Evolutionary conservation across 2,797 vertebrate species (phyloP).

Genomic region (Propithecus deckenii): DNA sequence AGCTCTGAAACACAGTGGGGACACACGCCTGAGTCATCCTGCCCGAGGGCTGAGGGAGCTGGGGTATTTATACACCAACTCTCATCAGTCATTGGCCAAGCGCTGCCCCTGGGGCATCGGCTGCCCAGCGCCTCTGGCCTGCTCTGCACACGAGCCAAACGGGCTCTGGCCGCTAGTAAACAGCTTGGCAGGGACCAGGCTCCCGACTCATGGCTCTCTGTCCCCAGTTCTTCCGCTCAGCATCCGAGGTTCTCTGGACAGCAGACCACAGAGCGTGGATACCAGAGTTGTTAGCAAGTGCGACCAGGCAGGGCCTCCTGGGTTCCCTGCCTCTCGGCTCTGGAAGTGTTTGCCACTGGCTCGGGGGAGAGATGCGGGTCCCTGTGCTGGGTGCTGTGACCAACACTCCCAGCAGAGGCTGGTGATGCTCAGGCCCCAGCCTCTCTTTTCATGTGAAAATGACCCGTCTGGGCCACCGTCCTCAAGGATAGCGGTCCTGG

Average conservation of each 20-base stretch:
- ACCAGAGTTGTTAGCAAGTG: not conserved
- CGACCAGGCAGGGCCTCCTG: not conserved
- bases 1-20: not conserved
- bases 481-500: not conserved
- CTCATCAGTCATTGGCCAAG: not conserved
- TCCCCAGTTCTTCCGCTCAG: not conserved
- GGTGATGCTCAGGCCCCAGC: not conserved
- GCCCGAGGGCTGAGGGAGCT: not conserved
- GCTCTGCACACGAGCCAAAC: not conserved
- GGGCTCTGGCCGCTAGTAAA: not conserved
- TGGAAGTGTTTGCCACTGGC: not conserved
- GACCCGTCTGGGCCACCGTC: not conserved
- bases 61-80: not conserved
- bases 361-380: not conserved
- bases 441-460: not conserved
- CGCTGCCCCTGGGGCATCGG: not conserved
- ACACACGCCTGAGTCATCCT: not conserved
- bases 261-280: too few relatives aligned
- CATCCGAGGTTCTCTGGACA: not conserved
- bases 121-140: not conserved
- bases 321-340: not conserved
- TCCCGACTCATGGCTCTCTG: not conserved
- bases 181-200: not conserved
- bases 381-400: accelerated
- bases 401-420: not conserved